Evolutionary conservation across 1,140 invertebrate species (phyloP), one percentile per base, ranked within the genome.

Genomic region (Calephelis nemesis): DNA sequence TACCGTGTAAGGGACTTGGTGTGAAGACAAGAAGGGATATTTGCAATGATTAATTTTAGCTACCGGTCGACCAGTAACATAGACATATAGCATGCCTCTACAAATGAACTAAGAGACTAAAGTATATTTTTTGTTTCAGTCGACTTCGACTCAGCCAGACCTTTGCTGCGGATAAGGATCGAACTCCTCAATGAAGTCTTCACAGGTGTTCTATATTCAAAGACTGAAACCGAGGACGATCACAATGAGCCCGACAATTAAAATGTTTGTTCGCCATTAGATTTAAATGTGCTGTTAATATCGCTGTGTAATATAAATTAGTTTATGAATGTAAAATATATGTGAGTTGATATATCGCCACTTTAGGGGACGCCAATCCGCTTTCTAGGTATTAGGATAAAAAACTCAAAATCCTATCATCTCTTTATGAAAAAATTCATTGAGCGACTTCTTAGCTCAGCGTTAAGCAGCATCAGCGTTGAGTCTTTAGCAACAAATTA

Each of bases 101-200:
- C 30, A 30, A 4, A 19, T 19, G 15, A 19, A 19, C 15, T 19
- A 19, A 30, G 30, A 30, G 30, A 30, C 30, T 30, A 30, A 30
- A 30, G 30, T 30, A 30, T 60, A 39, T 40, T 4, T n/a, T 60
- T 60, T 60, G 54, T 60, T 60, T 60, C 54, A 60, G 54, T 60
- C 10, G 54, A 60, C 30, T 60, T 60, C 39, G 54, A 60, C 4
- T 60, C 54, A 60, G 54, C 54, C 54, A 60, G 54, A 60, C 54
- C 54, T 40, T 40, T 60, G 12, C 54, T 60, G 4, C 54, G 54
- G 54, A 60, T 60, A 60, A 60, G 30, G 39, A 60, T 60, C 30
- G 54, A 60, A 60, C 54, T 60, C 30, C 54, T 60, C 39, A 60
- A 60, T n/a, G 58, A 60, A 60, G 58, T 60, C 58, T 60, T 60